phyloP scores from a whole-genome alignment of 2,113 vertebrate genomes.

The Dascyllus trimaculatus region DNA sequence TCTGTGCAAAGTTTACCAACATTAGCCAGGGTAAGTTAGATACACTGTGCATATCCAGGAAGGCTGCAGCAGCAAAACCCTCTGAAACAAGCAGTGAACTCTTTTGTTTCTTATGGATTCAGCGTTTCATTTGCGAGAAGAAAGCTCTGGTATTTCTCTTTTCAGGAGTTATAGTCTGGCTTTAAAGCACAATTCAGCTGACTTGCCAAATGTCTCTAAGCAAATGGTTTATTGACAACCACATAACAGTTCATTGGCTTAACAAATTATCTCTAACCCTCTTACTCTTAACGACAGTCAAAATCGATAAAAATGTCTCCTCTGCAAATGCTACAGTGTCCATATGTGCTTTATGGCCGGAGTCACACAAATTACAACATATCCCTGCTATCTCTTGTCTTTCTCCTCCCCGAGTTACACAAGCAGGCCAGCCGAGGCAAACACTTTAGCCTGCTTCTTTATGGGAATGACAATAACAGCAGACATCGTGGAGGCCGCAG shows the following conservation, averaged over 20 bases:
- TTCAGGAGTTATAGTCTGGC: background rate
- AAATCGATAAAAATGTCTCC: conserved; percentile 4
- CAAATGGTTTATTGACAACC: conserved; percentile 32
- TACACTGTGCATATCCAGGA: background rate
- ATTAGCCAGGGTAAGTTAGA: background rate
- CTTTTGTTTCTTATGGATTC: background rate
- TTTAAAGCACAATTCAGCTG: conserved; percentile 2
- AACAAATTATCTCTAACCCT: conserved; percentile 6
- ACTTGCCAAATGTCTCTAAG: background rate
- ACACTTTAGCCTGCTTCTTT: background rate
- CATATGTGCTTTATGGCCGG: background rate
- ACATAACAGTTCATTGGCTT: background rate
- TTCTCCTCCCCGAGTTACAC: background rate
- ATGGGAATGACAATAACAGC: background rate
- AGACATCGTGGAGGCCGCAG: background rate
- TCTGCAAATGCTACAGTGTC: background rate
- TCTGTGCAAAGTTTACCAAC: background rate
- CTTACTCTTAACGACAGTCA: conserved; percentile 10
- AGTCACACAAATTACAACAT: background rate
- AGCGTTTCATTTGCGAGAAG: background rate
- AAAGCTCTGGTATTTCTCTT: background rate
- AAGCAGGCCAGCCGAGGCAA: background rate
- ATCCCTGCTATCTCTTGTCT: background rate
- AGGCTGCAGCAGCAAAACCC: background rate
- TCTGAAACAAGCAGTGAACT: background rate